Evolutionary conservation across 2,797 vertebrate species (phyloP).

Genomic region (Taenioides sp.): DNA sequence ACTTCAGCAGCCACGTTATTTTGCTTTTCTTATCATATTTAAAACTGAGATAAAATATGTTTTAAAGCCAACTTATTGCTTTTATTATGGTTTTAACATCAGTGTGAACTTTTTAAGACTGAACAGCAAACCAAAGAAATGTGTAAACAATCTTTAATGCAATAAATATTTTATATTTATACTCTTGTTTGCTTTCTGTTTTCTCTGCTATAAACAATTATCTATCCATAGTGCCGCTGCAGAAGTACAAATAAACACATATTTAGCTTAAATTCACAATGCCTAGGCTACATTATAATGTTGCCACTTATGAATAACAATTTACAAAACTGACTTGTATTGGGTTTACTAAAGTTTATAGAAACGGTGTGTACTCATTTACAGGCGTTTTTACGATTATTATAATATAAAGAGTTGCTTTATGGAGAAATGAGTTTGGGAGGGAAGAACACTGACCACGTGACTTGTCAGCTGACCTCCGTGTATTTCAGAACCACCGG

Average conservation of each 20-base stretch:
- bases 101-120: conserved; percentile 19
- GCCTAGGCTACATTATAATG: too few relatives aligned
- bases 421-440: neutral
- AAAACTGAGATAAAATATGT: conserved; percentile 52
- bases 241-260: neutral
- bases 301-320: too few relatives aligned
- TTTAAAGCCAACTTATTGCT: conserved; percentile 21
- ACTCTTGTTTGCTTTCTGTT: conserved; percentile 18
- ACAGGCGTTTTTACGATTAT: neutral
- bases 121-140: conserved; percentile 51
- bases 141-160: conserved; percentile 49
- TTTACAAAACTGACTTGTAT: too few relatives aligned
- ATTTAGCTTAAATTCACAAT: too few relatives aligned
- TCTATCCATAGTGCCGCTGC: neutral
- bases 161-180: conserved; percentile 77
- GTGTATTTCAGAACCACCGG: neutral
- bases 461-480: conserved; percentile 71
- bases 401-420: neutral
- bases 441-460: conserved; percentile 26
- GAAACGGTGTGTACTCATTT: neutral
- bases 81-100: conserved; percentile 31
- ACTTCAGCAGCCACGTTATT: conserved; percentile 40
- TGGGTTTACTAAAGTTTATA: neutral
- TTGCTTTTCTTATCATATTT: conserved; percentile 52
- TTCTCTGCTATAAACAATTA: neutral